Evolutionary conservation across 2,797 vertebrate species (phyloP).

Genomic region (Octomys mimax): DNA sequence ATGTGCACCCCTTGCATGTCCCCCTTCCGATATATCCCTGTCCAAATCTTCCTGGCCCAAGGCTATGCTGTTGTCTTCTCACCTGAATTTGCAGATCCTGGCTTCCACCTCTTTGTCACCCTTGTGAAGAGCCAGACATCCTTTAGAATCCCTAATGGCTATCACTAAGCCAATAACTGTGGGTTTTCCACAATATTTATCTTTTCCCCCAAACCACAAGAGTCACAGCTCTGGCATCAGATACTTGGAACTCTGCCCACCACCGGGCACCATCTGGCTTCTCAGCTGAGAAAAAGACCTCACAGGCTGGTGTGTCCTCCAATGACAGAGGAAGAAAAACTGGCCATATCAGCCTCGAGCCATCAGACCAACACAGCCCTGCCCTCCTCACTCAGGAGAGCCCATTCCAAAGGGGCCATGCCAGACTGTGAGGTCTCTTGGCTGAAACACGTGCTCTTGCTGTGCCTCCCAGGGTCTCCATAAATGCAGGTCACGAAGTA

Average conservation of each 20-base stretch:
- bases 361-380: neutral
- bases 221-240: constrained; percentile 78
- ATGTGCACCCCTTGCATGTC: neutral
- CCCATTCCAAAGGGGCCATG: neutral
- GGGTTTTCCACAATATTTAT: constrained; percentile 74
- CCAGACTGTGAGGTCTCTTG: neutral
- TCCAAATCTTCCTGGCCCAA: neutral
- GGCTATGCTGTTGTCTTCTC: neutral
- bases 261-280: constrained; percentile 85
- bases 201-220: constrained; percentile 69
- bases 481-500: neutral
- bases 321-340: neutral
- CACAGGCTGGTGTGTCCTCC: constrained; percentile 59
- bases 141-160: neutral
- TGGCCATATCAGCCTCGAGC: neutral
- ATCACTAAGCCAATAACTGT: constrained; percentile 47
- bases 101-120: accelerated
- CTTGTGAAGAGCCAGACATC: neutral
- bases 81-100: neutral
- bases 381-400: neutral
- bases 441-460: neutral
- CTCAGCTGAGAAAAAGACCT: constrained; percentile 76
- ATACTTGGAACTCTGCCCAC: constrained; percentile 84
- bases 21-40: neutral
- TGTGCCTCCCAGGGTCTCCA: neutral